These are phyloP conservation scores for Zygothrica quintamaculata DNA, from an alignment of 2,888 invertebrate genomes.

Conservation along the genomic window DNA sequence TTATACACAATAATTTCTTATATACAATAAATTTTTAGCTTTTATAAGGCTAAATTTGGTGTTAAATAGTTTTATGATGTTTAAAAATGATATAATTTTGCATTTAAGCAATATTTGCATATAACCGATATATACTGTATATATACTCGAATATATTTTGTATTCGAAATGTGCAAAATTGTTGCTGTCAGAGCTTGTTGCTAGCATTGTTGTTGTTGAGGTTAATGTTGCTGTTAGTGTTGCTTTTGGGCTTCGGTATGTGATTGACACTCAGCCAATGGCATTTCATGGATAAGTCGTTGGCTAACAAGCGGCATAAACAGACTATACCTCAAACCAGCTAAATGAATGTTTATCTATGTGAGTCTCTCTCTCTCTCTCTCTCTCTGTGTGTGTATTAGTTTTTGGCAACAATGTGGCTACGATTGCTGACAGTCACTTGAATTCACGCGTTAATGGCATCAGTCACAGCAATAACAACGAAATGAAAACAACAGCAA, in stretches of 20 bases:
- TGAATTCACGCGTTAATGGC: conserved; percentile 58
- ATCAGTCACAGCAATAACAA: conserved; percentile 34
- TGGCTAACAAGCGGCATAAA: conserved; percentile 48
- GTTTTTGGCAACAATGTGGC: conserved; percentile 51
- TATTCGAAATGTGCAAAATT: conserved; percentile 15
- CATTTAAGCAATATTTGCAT: no score
- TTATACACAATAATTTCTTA: conserved; percentile 4
- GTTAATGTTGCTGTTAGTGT: conserved; percentile 14
- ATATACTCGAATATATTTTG: conserved; percentile 8
- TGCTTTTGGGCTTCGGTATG: conserved; percentile 1
- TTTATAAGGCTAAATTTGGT: no score
- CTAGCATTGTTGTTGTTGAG: conserved; percentile 4
- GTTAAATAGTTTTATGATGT: no score
- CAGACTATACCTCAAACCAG: conserved; percentile 13
- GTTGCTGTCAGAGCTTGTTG: background rate
- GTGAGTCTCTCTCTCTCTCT: background rate
- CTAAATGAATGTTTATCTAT: background rate
- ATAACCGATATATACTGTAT: no score
- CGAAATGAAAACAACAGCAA: conserved; percentile 16
- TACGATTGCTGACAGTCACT: conserved; percentile 52
- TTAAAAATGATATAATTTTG: no score
- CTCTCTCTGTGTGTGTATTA: background rate
- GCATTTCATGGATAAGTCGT: conserved; percentile 39
- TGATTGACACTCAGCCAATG: conserved; percentile 54
- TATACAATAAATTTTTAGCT: no score